Evolutionary conservation across 2,113 vertebrate genomes (phyloP).

Genomic region (Passer montanus): DNA sequence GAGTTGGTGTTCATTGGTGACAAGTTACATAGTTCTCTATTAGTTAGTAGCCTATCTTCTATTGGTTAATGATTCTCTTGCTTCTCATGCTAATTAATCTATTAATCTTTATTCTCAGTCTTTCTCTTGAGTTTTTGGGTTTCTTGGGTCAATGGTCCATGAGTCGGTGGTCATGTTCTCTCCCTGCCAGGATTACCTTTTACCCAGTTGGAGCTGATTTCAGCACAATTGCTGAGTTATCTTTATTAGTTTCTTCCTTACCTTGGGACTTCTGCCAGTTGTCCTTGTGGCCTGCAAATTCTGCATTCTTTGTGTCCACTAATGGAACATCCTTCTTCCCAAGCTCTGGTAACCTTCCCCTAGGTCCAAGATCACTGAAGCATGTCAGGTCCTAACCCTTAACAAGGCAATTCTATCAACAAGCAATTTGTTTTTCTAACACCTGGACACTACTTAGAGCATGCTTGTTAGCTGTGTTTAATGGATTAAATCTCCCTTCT

Average conservation of each 20-base stretch:
- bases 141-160: neutral
- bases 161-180: fast-evolving
- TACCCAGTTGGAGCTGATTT: neutral
- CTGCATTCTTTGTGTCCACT: neutral
- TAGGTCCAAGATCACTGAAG: neutral
- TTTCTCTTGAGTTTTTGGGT: neutral
- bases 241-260: neutral
- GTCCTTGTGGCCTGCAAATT: neutral
- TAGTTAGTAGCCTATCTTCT: neutral
- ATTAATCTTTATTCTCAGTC: neutral
- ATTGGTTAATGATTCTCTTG: neutral
- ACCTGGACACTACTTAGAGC: neutral
- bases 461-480: neutral
- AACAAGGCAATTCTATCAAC: neutral
- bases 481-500: neutral
- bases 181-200: neutral
- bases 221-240: neutral
- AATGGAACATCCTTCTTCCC: neutral
- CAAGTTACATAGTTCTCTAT: neutral
- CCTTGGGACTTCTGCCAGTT: neutral
- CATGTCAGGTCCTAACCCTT: neutral
- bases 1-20: neutral
- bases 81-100: neutral
- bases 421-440: neutral
- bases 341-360: neutral